Percentiles rank a stretch among this genome's conserved stretches.
Conservation (phyloP, 2,113 vertebrate genomes). For the Onychorhynchus coronatus region DNA sequence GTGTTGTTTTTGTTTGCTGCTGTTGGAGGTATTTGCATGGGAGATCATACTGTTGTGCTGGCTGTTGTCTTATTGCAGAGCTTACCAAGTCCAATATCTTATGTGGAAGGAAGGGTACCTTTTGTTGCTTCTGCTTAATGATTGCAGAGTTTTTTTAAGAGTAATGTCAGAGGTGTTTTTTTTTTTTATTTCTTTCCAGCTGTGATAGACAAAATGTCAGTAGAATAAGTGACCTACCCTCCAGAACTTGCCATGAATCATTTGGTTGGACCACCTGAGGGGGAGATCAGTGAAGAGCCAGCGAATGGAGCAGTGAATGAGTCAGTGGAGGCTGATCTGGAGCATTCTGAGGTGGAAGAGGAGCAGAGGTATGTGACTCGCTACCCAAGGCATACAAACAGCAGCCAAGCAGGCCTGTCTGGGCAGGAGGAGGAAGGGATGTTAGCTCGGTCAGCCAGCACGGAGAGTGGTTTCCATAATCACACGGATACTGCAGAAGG, state of each 20-base stretch:
- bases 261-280: slow-evolving; percentile 76
- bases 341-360: slow-evolving; percentile 73
- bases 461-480: slow-evolving; percentile 94
- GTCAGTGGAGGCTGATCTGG: slow-evolving; percentile 83
- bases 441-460: slow-evolving; percentile 91
- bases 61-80: background rate
- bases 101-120: background rate
- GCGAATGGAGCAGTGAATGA: slow-evolving; percentile 77
- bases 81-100: background rate
- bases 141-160: background rate
- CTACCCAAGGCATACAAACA: slow-evolving; percentile 44
- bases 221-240: slow-evolving; percentile 62
- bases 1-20: background rate
- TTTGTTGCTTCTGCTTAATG: background rate
- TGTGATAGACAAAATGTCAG: slow-evolving; percentile 71
- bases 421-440: slow-evolving; percentile 81
- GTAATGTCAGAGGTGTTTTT: background rate
- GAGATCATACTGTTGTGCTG: background rate
- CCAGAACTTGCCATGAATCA: slow-evolving; percentile 83
- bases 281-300: slow-evolving; percentile 75
- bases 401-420: slow-evolving; percentile 58
- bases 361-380: slow-evolving; percentile 63
- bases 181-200: slow-evolving; percentile 48
- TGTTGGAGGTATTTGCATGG: background rate
- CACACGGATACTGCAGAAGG: slow-evolving; percentile 92